A percentile compares a stretch with the other conserved stretches of the same genome.
phyloP scores from a whole-genome alignment of 2,888 invertebrate species.

The Protophormia terraenovae region DNA sequence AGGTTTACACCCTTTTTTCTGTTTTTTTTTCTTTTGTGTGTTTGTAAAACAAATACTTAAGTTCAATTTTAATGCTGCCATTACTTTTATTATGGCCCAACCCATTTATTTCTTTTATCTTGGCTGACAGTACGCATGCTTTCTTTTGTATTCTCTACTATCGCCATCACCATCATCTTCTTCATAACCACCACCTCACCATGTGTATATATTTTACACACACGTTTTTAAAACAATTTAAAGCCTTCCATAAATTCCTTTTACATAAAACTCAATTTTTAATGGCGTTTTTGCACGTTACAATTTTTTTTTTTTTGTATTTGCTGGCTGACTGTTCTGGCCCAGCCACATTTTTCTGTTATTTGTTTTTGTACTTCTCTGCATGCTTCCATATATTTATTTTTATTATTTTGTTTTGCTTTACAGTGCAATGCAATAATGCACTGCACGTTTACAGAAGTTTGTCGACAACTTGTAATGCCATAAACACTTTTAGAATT shows the following conservation, averaged over 20 bases:
- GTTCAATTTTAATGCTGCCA: conserved; percentile 13
- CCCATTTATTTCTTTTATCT: conserved; percentile 48
- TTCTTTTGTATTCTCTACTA: conserved; percentile 31
- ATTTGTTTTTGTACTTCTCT: not conserved
- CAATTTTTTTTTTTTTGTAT: conserved; percentile 17
- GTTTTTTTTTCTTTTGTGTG: not conserved
- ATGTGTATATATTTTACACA: not conserved
- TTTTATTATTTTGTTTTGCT: conserved; percentile 24
- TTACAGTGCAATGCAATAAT: not conserved
- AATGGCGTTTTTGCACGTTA: conserved; percentile 68
- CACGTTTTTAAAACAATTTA: conserved; percentile 34
- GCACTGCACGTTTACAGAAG: conserved; percentile 54
- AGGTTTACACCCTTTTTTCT: conserved; percentile 47
- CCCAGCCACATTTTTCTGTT: conserved; percentile 51
- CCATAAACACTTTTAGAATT: conserved; percentile 65
- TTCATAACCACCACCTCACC: conserved; percentile 26
- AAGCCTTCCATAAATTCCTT: conserved; percentile 60
- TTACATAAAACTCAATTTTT: conserved; percentile 60
- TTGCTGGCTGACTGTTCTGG: conserved; percentile 16
- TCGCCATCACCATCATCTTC: conserved; percentile 7
- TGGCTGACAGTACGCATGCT: conserved; percentile 50
- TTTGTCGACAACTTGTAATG: conserved; percentile 67
- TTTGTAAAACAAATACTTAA: not conserved
- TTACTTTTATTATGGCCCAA: conserved; percentile 45
- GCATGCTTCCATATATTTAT: conserved; percentile 32